Evolutionary conservation across 2,888 invertebrate genomes (phyloP), one percentile per base, ranked within the genome.

Genomic region (Drosophila peninsularis): DNA sequence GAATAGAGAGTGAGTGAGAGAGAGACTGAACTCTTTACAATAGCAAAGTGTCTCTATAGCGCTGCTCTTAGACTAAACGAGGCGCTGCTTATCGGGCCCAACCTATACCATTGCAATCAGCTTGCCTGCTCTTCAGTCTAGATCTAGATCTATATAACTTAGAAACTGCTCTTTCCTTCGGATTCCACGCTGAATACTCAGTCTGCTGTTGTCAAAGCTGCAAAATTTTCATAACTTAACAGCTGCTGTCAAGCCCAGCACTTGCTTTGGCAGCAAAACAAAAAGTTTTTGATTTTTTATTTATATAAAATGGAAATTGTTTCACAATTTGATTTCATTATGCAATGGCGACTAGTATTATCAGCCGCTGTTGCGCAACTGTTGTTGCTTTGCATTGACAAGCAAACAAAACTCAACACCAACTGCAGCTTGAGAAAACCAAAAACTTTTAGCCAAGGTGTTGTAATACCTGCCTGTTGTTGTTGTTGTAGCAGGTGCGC

Each of bases 251-350:
- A 36, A 36, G 9, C 1, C 36, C 5, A 36, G 17, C 5, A 9
- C 36, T 45, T 14, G 60, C n/a, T 49, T 36, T 24, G 42, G 10
- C 21, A 37, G 44, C 52, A 70, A 75, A 80, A 67, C 62, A 62
- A 83, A 82, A 65, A 17, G 17, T 17, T 80, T 80, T 11, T 30
- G 17, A 70, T 68, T 58, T 80, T 68, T 56, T 17, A n/a, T 17
- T 78, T 70, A 56, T 68, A 78, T 78, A 58, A 82, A 82, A 82
- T 82, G 82, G 82, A 84, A 83, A 83, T 84, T 80, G 79, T 71
- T 84, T 78, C 64, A 56, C 70, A 80, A 80, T 82, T 84, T 77
- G 66, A 82, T 80, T 84, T 66, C 62, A 74, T 80, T 82, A 71
- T 80, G 62, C 80, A 71, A 64, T 63, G 61, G 54, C 73, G 62